Evolutionary conservation across 2,797 vertebrate genomes (phyloP).

Genomic region (Holocentrus rufus): DNA sequence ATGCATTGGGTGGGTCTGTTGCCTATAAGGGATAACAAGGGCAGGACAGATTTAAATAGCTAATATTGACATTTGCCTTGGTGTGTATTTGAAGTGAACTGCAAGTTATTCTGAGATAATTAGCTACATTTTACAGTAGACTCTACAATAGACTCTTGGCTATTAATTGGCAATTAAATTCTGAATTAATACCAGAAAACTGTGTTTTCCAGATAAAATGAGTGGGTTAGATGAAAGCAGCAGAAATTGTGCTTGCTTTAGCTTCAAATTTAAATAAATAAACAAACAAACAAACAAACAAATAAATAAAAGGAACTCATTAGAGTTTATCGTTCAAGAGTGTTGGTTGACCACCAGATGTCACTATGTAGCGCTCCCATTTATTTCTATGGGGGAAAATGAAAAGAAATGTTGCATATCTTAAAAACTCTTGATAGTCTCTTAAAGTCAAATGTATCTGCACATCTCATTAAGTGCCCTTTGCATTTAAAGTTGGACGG

Average conservation of each 20-base stretch:
- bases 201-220: not conserved
- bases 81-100: too few species aligned
- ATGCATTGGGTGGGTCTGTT: not conserved
- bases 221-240: conserved; percentile 14
- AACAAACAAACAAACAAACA: not conserved
- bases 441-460: too few species aligned
- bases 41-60: too few species aligned
- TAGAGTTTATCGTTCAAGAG: conserved; percentile 9
- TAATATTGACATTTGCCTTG: too few species aligned
- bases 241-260: conserved; percentile 5
- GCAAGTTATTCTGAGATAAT: too few species aligned
- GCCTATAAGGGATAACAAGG: not conserved
- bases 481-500: too few species aligned
- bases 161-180: too few species aligned
- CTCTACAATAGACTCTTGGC: too few species aligned
- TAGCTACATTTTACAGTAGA: too few species aligned
- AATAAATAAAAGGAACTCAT: not conserved
- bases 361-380: conserved; percentile 40
- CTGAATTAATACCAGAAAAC: not conserved
- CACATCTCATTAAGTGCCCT: too few species aligned
- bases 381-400: not conserved
- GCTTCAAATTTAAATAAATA: not conserved
- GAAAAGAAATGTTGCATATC: not conserved
- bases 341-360: conserved; percentile 57
- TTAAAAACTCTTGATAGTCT: too few species aligned